These are phyloP conservation scores for Drosophila sechellia DNA, from an alignment of 1,140 invertebrate species.

Conservation along the genomic window DNA sequence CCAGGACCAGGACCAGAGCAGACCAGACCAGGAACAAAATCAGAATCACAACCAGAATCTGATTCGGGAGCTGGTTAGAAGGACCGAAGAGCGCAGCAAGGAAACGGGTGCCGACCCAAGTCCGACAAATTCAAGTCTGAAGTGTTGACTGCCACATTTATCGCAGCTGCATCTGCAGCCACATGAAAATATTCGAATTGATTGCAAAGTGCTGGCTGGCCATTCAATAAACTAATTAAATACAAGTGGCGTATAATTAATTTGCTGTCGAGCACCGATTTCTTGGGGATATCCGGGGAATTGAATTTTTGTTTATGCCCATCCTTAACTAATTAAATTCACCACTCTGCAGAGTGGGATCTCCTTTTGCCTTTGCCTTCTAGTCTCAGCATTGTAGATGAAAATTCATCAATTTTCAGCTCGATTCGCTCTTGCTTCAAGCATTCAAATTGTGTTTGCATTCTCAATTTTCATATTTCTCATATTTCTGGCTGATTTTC, in stretches of 20 bases:
- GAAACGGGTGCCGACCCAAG: constrained; percentile 7
- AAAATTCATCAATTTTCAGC: constrained; percentile 48
- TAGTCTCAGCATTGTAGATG: constrained; percentile 18
- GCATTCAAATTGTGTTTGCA: constrained; percentile 53
- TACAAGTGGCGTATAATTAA: constrained; percentile 46
- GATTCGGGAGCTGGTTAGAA: constrained; percentile 1
- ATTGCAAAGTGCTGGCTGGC: constrained; percentile 34
- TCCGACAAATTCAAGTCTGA: constrained; percentile 37
- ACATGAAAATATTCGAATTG: constrained; percentile 46
- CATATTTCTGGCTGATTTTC: constrained; percentile 27
- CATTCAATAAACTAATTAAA: constrained; percentile 78
- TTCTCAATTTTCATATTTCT: constrained; percentile 51
- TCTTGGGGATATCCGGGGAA: constrained; percentile 11
- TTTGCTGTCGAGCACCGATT: constrained; percentile 21
- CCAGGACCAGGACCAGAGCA: constrained; percentile 4
- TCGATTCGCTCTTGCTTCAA: constrained; percentile 38
- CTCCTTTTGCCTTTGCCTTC: background rate
- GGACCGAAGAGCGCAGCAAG: constrained; percentile 1
- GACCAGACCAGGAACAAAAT: background rate
- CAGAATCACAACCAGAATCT: background rate
- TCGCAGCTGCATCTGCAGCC: constrained; percentile 50
- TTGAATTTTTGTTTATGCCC: constrained; percentile 40
- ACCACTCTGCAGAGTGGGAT: background rate
- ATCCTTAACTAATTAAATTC: constrained; percentile 40
- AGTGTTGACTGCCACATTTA: constrained; percentile 70